Percentiles rank a stretch among this genome's conserved stretches.
Evolutionary conservation across 2,888 invertebrate genomes (phyloP).

Genomic region (Gastracanthus pulcherrimus): DNA sequence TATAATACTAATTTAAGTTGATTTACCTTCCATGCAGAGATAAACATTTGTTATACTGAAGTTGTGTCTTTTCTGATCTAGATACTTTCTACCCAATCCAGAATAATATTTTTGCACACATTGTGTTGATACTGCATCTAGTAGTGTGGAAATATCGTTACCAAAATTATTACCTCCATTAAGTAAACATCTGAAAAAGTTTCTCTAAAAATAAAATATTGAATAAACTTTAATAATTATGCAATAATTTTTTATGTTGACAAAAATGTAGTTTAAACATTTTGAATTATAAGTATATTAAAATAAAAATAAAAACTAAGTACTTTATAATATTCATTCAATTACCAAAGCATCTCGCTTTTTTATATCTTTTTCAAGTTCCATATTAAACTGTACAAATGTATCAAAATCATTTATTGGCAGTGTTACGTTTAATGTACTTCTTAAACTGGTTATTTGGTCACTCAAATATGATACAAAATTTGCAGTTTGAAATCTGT

Average conservation of each 20-base stretch:
- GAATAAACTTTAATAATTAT: neutral
- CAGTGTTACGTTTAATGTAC: neutral
- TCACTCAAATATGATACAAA: too few species aligned
- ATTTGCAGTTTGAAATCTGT: neutral
- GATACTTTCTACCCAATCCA: neutral
- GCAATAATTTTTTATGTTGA: neutral
- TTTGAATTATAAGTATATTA: neutral
- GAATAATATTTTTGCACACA: neutral
- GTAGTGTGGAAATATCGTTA: neutral
- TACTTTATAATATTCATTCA: too few species aligned
- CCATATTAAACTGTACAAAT: conserved; percentile 7
- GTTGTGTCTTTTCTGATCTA: neutral
- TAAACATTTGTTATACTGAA: conserved; percentile 23
- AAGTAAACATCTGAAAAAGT: neutral
- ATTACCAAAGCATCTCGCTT: conserved; percentile 25
- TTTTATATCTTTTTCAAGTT: neutral
- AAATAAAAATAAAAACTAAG: neutral
- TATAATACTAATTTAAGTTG: neutral
- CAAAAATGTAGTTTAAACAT: neutral
- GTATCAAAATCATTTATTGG: conserved; percentile 13
- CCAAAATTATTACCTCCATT: neutral
- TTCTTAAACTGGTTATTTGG: too few species aligned
- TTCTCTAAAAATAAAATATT: conserved; percentile 10
- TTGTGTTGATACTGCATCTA: neutral
- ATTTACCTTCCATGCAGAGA: conserved; percentile 13